Percentiles rank a stretch among this genome's conserved stretches.
These are phyloP conservation scores for Pseudomyrmex dendroicus DNA, from an alignment of 1,140 invertebrate genomes.

Conservation along the genomic window DNA sequence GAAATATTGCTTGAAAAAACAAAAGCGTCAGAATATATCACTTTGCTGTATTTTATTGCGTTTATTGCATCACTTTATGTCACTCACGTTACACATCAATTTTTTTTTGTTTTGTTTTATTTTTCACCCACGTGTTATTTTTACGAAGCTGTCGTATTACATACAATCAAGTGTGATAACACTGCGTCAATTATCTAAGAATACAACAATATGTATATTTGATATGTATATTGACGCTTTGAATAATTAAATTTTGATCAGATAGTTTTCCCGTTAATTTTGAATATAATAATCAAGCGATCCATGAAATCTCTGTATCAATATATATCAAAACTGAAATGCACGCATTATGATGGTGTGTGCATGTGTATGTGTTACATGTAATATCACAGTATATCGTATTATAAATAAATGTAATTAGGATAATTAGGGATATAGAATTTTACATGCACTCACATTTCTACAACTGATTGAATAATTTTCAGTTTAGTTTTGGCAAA, in stretches of 20 bases:
- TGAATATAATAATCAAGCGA: background rate
- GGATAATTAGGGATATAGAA: constrained; percentile 1
- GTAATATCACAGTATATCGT: constrained; percentile 7
- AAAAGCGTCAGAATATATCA: background rate
- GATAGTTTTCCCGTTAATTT: constrained; percentile 5
- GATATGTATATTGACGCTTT: constrained; percentile 13
- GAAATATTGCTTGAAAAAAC: background rate
- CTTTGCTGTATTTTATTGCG: background rate
- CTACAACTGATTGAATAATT: no score
- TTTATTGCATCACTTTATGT: background rate
- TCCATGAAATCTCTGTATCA: constrained; percentile 9
- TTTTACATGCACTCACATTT: no score
- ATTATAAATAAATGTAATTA: constrained; percentile 28
- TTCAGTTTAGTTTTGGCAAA: constrained; percentile 59
- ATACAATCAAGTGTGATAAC: background rate
- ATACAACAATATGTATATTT: background rate
- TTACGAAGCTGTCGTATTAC: background rate
- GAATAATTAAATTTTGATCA: constrained; percentile 44
- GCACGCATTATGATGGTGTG: background rate
- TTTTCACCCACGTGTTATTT: no score
- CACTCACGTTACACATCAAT: background rate
- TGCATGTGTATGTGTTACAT: no score
- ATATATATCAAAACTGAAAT: background rate
- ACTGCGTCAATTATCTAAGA: background rate
- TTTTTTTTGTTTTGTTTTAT: no score